These are phyloP conservation scores for Actinia tenebrosa DNA, from an alignment of 64 coral and sea anemone species.

Conservation along the genomic window DNA sequence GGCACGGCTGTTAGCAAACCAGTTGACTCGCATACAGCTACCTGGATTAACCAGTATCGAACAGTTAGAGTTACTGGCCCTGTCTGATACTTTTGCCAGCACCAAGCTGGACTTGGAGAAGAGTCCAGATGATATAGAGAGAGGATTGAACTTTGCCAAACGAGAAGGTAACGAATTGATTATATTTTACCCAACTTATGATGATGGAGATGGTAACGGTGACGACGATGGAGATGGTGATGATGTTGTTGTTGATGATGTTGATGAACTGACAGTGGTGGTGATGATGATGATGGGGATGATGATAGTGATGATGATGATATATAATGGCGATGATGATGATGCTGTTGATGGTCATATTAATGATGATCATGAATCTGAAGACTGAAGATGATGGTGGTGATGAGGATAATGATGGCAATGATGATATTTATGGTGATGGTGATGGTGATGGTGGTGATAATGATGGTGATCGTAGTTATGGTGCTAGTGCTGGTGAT, in stretches of 20 bases:
- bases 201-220: neutral
- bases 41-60: slow-evolving; percentile 93
- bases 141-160: slow-evolving; percentile 92
- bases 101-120: slow-evolving; percentile 91
- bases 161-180: slow-evolving; percentile 48
- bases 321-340: neutral
- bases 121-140: slow-evolving; percentile 81
- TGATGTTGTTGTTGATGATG: neutral
- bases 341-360: neutral
- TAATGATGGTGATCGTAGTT: neutral
- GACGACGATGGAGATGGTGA: neutral
- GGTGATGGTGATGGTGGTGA: too few species aligned
- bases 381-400: neutral
- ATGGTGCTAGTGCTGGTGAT: neutral
- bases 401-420: too few species aligned
- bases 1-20: slow-evolving; percentile 79
- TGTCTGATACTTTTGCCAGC: slow-evolving; percentile 94
- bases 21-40: slow-evolving; percentile 83
- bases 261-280: neutral
- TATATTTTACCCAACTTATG: neutral
- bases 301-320: neutral
- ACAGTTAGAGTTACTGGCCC: slow-evolving; percentile 80
- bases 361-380: neutral
- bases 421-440: neutral
- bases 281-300: neutral